Base-by-base conservation (phyloP, 2,113 vertebrate genomes). In the Ursus arctos region DNA sequence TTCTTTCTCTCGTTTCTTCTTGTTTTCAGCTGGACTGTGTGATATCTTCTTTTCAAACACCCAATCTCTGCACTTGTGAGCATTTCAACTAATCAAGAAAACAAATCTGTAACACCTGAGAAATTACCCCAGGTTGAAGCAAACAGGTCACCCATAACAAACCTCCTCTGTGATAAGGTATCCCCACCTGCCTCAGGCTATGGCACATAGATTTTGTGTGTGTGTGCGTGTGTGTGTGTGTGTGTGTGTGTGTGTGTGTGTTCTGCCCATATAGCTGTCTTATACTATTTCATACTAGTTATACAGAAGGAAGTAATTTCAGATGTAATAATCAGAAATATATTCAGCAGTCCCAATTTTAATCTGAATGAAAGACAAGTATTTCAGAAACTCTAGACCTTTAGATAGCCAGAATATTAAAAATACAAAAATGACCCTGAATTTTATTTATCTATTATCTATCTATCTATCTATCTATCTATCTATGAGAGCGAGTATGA, bases 241-340 rank as follows among this genome's bases (percentile, higher is more conserved):
- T 61, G 67, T 79, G 31, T 53, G 21, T 89, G 71, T 81, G 36
- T 86, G 36, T 59, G n/a, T 74, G 2, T 36, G 36, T 36, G 36
- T 80, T 88, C 53, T 81, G 36, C 47, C 69, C 31, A 31, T 28
- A 31, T 19, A 80, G 13, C 16, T 33, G 11, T 91, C 33, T 95
- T 74, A 28, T 80, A 26, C 21, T 71, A 77, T 16, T 77, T 95
- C 87, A 18, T 74, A 76, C 40, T 59, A 84, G 24, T 40, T 92
- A 83, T 15, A 43, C 7, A 87, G 69, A 97, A 94, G 53, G n/a
- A 94, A 92, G 11, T 40, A 69, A 89, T 93, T 93, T 89, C 49
- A 82, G 67, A 85, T 85, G 22, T 63, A 76, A 95, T 1, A 74
- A 61, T 71, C 43, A 90, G 65, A 97, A 81, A 63, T 80, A 74